phyloP scores from a whole-genome alignment of 2,113 vertebrate species.

The Epinephelus fuscoguttatus region DNA sequence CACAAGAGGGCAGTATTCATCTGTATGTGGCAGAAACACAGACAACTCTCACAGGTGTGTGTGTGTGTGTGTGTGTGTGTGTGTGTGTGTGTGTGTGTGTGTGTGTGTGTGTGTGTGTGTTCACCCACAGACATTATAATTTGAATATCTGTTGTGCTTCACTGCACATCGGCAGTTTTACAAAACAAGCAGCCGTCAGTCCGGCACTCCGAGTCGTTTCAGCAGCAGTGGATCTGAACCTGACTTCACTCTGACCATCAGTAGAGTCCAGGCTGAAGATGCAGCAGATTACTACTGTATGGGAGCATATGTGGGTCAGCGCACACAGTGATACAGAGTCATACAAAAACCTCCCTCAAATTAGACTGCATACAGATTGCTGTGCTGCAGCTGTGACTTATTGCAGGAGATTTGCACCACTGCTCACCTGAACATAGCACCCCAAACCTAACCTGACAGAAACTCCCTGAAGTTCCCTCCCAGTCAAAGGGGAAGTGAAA shows the following conservation, averaged over 20 bases:
- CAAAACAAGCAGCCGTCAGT: neutral
- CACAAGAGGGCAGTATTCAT: constrained; percentile 31
- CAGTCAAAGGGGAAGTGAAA: constrained; percentile 15
- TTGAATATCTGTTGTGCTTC: constrained; percentile 3
- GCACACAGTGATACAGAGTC: neutral
- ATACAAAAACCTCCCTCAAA: neutral
- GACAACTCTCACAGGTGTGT: neutral
- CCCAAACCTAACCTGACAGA: neutral
- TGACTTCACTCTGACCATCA: constrained; percentile 63
- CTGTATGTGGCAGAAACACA: neutral
- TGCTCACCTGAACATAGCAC: neutral
- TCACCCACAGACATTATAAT: neutral
- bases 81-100: too few relatives aligned
- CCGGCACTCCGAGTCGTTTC: constrained; percentile 55
- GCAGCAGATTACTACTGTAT: constrained; percentile 69
- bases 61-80: too few relatives aligned
- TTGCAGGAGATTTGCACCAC: neutral
- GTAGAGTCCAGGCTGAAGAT: constrained; percentile 61
- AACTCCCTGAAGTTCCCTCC: neutral
- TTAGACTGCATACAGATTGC: neutral
- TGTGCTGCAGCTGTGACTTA: neutral
- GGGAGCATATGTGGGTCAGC: accelerated
- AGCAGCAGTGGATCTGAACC: constrained; percentile 57
- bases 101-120: too few relatives aligned
- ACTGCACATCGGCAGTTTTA: constrained; percentile 2